Conservation (phyloP, 2,888 invertebrate genomes). For the Conomelus anceps region DNA sequence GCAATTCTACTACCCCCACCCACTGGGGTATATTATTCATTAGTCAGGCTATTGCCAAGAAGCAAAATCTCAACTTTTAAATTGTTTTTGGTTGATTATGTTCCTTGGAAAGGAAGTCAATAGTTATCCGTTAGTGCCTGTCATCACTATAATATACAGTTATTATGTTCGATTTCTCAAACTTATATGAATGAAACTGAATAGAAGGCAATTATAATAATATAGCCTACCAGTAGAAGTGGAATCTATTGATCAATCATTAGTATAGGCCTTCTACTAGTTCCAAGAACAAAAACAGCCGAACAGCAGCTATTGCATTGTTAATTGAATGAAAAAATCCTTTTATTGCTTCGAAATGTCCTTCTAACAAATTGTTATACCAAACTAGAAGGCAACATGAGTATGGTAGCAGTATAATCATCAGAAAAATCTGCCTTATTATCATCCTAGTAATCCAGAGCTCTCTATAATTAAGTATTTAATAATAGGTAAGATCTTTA, state of each 20-base stretch:
- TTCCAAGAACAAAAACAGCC: too few species aligned
- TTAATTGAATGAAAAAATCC: background rate
- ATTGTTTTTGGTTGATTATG: background rate
- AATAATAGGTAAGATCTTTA: background rate
- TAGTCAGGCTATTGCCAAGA: too few species aligned
- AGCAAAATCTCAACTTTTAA: too few species aligned
- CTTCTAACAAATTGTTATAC: background rate
- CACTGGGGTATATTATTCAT: too few species aligned
- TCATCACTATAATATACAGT: background rate
- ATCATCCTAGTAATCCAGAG: too few species aligned
- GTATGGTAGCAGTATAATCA: background rate
- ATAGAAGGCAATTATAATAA: too few species aligned
- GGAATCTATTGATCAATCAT: background rate
- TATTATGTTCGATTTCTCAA: background rate
- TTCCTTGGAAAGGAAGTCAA: background rate
- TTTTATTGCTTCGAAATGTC: background rate
- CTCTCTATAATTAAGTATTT: background rate
- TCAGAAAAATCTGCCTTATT: background rate
- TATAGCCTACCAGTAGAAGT: background rate
- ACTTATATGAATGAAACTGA: background rate
- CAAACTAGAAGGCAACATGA: background rate
- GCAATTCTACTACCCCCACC: too few species aligned
- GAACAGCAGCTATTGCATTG: background rate
- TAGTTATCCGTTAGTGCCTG: background rate
- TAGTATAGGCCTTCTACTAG: background rate